Conservation (phyloP, 2,888 invertebrate genomes). For the Acronicta psi region DNA sequence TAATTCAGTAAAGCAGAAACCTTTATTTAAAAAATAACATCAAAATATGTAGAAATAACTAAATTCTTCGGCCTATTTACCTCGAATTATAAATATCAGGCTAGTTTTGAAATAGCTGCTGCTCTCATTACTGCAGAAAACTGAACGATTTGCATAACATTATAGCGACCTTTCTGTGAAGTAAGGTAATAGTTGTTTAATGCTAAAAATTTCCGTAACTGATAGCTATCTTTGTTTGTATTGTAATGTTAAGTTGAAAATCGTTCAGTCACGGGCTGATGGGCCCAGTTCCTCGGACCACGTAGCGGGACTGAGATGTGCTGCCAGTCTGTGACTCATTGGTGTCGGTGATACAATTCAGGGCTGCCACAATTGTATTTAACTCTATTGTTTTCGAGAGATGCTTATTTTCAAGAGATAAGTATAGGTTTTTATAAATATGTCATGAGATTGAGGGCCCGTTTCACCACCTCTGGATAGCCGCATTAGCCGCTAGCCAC, state of each 20-base stretch:
- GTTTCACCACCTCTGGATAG: too few species aligned
- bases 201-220: slow-evolving; percentile 28
- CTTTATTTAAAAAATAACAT: too few species aligned
- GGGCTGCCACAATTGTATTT: slow-evolving; percentile 35
- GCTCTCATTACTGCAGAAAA: slow-evolving; percentile 1
- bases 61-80: too few species aligned
- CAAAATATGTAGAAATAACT: too few species aligned
- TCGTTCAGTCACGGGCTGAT: slow-evolving; percentile 60
- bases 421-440: too few species aligned
- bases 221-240: slow-evolving; percentile 44
- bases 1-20: too few species aligned
- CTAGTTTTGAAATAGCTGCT: not conserved
- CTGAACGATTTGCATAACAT: not conserved
- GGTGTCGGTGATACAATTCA: slow-evolving; percentile 23
- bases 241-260: slow-evolving; percentile 55
- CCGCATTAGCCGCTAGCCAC: too few species aligned
- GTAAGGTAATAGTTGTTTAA: slow-evolving; percentile 15
- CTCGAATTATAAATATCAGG: too few species aligned
- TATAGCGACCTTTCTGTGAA: not conserved
- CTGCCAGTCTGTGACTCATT: slow-evolving; percentile 47
- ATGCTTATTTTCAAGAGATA: too few species aligned
- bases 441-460: too few species aligned
- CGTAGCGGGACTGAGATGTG: slow-evolving; percentile 60
- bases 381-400: not conserved
- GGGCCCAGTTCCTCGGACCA: slow-evolving; percentile 43